Evolutionary conservation across 1,140 invertebrate genomes (phyloP).

Genomic region (Drosophila nigrodunni): DNA sequence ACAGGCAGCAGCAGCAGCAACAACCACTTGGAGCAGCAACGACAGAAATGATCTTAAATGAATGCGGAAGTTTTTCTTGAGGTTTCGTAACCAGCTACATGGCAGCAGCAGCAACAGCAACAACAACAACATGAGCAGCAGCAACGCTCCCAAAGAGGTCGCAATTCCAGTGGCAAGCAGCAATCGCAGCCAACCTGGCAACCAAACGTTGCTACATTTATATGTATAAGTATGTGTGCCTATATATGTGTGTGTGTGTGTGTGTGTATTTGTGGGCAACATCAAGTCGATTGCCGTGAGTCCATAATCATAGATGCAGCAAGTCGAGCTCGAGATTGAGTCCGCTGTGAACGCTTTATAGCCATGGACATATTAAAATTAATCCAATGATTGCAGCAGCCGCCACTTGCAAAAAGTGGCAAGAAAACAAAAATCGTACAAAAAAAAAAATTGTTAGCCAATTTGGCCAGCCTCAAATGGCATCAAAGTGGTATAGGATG

Average conservation of each 20-base stretch:
- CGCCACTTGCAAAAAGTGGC: conserved; percentile 52
- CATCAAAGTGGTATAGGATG: conserved; percentile 29
- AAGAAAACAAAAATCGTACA: conserved; percentile 12
- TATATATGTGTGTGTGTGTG: conserved; percentile 57
- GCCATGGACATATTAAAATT: conserved; percentile 82
- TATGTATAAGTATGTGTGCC: conserved; percentile 10
- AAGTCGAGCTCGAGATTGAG: conserved; percentile 64
- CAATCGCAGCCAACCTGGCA: conserved; percentile 54
- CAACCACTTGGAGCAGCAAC: conserved; percentile 77
- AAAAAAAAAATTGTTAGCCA: conserved; percentile 63
- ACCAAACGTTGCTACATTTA: conserved; percentile 79
- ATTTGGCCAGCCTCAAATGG: conserved; percentile 50
- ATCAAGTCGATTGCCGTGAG: conserved; percentile 73
- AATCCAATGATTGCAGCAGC: conserved; percentile 79
- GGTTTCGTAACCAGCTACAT: conserved; percentile 83
- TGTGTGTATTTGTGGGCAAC: conserved; percentile 27
- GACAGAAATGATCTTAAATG: conserved; percentile 84
- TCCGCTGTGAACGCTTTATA: conserved; percentile 63
- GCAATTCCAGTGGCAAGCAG: conserved; percentile 78
- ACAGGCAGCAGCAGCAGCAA: conserved; percentile 54
- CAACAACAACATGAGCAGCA: conserved; percentile 25
- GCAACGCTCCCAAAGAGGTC: conserved; percentile 74
- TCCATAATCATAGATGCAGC: conserved; percentile 80
- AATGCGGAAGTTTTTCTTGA: conserved; percentile 84
- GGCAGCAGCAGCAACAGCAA: conserved; percentile 40